Evolutionary conservation across 2,113 vertebrate genomes (phyloP).

Genomic region (Erythrocercus mccallii): DNA sequence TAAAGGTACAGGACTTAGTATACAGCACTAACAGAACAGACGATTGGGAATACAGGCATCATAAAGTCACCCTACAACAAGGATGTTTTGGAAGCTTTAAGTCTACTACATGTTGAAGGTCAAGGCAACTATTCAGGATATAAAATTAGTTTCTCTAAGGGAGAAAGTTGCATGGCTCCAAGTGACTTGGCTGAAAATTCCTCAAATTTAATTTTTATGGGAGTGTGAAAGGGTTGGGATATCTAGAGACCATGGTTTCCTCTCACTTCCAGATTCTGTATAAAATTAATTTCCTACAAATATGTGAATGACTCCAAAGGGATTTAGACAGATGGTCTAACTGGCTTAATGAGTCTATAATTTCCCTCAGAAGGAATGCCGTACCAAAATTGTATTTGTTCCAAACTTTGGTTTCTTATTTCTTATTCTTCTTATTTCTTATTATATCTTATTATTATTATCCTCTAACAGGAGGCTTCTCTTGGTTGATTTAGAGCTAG

Average conservation of each 20-base stretch:
- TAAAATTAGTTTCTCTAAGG: neutral
- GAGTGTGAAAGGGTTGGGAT: neutral
- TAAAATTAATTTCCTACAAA: constrained; percentile 21
- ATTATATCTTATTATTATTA: too few species aligned
- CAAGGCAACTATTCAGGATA: neutral
- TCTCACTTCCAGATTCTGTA: neutral
- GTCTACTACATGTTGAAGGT: neutral
- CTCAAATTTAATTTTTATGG: neutral
- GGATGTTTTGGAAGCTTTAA: neutral
- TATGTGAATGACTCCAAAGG: constrained; percentile 8
- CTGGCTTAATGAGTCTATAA: neutral
- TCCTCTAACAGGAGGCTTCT: constrained; percentile 27
- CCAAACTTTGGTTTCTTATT: constrained; percentile 18
- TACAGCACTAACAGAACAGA: too few species aligned
- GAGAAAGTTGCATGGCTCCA: neutral
- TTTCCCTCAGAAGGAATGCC: constrained; percentile 25
- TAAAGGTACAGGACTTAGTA: too few species aligned
- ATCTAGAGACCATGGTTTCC: neutral
- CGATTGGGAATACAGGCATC: too few species aligned
- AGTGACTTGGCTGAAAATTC: neutral
- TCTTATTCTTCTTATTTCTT: too few species aligned
- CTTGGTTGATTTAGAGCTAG: neutral
- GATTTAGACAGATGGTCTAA: constrained; percentile 36
- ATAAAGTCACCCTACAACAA: too few species aligned
- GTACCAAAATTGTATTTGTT: constrained; percentile 23